phyloP scores from a whole-genome alignment of 2,888 invertebrate genomes.

The Bugulina stolonifera region DNA sequence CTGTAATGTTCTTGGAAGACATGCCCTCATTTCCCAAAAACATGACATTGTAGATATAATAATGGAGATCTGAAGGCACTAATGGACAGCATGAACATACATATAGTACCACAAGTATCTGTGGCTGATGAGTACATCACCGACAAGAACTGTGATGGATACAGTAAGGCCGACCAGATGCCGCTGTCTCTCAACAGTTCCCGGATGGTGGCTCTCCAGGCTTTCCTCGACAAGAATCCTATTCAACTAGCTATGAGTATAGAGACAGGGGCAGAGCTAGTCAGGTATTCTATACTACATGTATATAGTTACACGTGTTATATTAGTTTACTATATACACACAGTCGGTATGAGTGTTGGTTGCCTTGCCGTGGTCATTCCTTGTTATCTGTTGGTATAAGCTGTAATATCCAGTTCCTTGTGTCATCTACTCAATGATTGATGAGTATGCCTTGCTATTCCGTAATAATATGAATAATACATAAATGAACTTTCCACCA shows the following conservation, averaged over 20 bases:
- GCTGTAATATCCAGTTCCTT: too few relatives aligned
- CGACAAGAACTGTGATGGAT: not conserved
- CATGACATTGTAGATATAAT: slow-evolving; percentile 60
- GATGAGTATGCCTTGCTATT: too few relatives aligned
- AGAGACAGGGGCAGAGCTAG: slow-evolving; percentile 67
- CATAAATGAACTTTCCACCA: too few relatives aligned
- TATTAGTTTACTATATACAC: too few relatives aligned
- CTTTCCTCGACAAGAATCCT: slow-evolving; percentile 62
- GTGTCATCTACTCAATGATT: too few relatives aligned
- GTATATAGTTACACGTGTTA: too few relatives aligned
- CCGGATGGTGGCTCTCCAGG: slow-evolving; percentile 58
- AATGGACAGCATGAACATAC: slow-evolving; percentile 68
- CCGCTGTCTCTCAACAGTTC: slow-evolving; percentile 28
- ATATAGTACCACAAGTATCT: slow-evolving; percentile 67
- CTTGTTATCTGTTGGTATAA: too few relatives aligned
- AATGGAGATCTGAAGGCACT: slow-evolving; percentile 64
- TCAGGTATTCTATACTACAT: slow-evolving; percentile 58
- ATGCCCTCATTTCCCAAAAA: too few relatives aligned
- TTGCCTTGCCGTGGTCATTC: too few relatives aligned
- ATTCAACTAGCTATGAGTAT: slow-evolving; percentile 70
- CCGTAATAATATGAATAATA: too few relatives aligned
- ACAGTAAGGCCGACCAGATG: not conserved
- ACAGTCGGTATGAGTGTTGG: too few relatives aligned
- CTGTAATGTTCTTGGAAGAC: too few relatives aligned
- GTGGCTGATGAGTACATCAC: not conserved